Conservation (phyloP, 2,797 vertebrate species). For the Epinephelus malabaricus region DNA sequence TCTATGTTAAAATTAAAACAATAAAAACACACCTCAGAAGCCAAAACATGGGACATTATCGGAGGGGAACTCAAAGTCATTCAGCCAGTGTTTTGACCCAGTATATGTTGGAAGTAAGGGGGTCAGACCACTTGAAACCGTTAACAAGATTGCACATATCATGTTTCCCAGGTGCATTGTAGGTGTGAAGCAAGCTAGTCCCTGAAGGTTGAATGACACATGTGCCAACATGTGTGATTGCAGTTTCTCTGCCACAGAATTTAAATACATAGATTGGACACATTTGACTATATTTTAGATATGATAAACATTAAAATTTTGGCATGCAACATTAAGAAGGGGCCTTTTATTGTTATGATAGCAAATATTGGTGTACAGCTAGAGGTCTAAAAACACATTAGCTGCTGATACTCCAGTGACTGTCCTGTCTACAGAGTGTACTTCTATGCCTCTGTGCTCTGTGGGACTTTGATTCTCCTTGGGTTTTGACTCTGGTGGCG, state of each 20-base stretch:
- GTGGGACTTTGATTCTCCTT: constrained; percentile 40
- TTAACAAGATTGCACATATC: constrained; percentile 53
- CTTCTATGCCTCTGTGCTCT: constrained; percentile 19
- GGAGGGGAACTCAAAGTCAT: constrained; percentile 19
- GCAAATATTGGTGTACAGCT: neutral
- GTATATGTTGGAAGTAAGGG: constrained; percentile 4
- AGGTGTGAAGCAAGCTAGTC: constrained; percentile 54
- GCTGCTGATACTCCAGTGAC: neutral
- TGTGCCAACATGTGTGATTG: constrained; percentile 33
- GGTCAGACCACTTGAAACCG: constrained; percentile 41
- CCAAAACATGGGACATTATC: neutral
- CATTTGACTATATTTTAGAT: neutral
- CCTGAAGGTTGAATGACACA: constrained; percentile 27
- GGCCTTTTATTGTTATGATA: constrained; percentile 5
- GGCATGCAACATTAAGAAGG: neutral
- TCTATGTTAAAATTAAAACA: neutral
- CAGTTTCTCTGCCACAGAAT: constrained; percentile 33
- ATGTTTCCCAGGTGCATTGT: constrained; percentile 58
- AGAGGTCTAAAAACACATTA: constrained; percentile 1
- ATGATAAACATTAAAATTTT: neutral
- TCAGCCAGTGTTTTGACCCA: constrained; percentile 16
- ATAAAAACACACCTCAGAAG: neutral
- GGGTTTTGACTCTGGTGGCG: constrained; percentile 58
- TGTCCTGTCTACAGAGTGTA: constrained; percentile 8
- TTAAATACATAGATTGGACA: constrained; percentile 12